phyloP scores from a whole-genome alignment of 2,888 invertebrate genomes.

The Diploptera punctata region DNA sequence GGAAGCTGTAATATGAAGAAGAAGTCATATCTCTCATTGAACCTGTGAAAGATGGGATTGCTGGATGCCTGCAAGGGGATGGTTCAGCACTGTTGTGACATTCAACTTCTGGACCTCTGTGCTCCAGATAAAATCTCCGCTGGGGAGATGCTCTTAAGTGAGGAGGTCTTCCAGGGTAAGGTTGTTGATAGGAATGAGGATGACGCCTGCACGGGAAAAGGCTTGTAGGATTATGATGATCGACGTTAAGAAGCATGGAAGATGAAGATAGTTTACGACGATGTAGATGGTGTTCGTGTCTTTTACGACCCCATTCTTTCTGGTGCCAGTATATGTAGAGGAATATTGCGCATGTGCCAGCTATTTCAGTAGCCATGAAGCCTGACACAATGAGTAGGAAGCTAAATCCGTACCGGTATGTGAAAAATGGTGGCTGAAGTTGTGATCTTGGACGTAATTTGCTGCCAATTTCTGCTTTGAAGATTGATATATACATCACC shows the following conservation, averaged over 20 bases:
- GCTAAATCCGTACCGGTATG: slow-evolving; percentile 87
- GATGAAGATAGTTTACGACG: slow-evolving; percentile 40
- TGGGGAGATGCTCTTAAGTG: slow-evolving; percentile 13
- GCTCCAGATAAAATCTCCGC: slow-evolving; percentile 6
- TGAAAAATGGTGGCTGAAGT: slow-evolving; percentile 77
- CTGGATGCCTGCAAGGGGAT: slow-evolving; percentile 34
- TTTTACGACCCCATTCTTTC: slow-evolving; percentile 62
- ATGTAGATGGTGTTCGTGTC: slow-evolving; percentile 37
- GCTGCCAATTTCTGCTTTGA: slow-evolving; percentile 89
- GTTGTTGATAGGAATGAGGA: slow-evolving; percentile 34
- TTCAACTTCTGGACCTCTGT: not conserved
- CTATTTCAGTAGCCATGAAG: slow-evolving; percentile 82
- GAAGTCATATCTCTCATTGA: slow-evolving; percentile 53
- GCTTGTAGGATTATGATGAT: slow-evolving; percentile 29
- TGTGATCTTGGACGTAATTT: slow-evolving; percentile 83
- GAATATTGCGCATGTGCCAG: slow-evolving; percentile 86
- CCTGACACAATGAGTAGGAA: slow-evolving; percentile 86
- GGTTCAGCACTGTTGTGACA: slow-evolving; percentile 18
- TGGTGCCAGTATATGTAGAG: slow-evolving; percentile 84
- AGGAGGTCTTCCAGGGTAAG: slow-evolving; percentile 3
- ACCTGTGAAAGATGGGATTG: slow-evolving; percentile 62
- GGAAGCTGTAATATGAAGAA: slow-evolving; percentile 27
- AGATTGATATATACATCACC: slow-evolving; percentile 92
- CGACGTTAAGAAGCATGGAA: slow-evolving; percentile 32
- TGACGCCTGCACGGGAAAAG: slow-evolving; percentile 40